Conservation (phyloP, 2,888 invertebrate genomes). For the Baccha elongata region DNA sequence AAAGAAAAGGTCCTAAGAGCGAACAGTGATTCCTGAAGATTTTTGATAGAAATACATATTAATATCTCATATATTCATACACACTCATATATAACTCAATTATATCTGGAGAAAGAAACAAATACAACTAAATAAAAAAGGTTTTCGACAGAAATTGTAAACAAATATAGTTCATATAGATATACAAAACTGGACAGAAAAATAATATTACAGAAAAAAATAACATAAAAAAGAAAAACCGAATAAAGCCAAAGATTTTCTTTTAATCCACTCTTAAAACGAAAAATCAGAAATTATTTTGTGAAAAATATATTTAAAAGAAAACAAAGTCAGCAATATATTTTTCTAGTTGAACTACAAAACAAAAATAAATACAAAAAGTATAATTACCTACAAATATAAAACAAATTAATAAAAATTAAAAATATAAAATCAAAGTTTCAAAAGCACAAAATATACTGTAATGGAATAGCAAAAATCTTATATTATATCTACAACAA, state of each 20-base stretch:
- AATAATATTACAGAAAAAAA: slow-evolving; percentile 25
- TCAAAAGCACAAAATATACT: slow-evolving; percentile 72
- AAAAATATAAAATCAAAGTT: slow-evolving; percentile 50
- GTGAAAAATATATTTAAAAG: slow-evolving; percentile 62
- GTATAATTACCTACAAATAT: slow-evolving; percentile 11
- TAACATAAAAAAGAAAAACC: slow-evolving; percentile 20
- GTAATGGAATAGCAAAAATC: slow-evolving; percentile 59
- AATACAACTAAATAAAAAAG: slow-evolving; percentile 22
- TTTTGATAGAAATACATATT: slow-evolving; percentile 67
- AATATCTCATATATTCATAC: slow-evolving; percentile 44
- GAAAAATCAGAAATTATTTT: slow-evolving; percentile 60
- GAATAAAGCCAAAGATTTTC: slow-evolving; percentile 71
- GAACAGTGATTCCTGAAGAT: slow-evolving; percentile 72
- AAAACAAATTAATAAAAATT: slow-evolving; percentile 1
- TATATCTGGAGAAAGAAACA: slow-evolving; percentile 37
- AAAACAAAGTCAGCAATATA: slow-evolving; percentile 57
- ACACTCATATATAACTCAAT: slow-evolving; percentile 8
- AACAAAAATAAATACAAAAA: too few relatives aligned
- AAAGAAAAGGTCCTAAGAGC: slow-evolving; percentile 69
- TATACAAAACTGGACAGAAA: slow-evolving; percentile 44
- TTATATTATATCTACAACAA: slow-evolving; percentile 27
- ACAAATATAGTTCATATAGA: slow-evolving; percentile 47
- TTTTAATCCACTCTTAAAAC: slow-evolving; percentile 50
- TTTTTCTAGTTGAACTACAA: slow-evolving; percentile 70
- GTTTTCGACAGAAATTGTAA: slow-evolving; percentile 47